Percentiles rank a stretch among this genome's conserved stretches.
phyloP scores from a whole-genome alignment of 2,888 invertebrate genomes.

The Drosophila histrio region DNA sequence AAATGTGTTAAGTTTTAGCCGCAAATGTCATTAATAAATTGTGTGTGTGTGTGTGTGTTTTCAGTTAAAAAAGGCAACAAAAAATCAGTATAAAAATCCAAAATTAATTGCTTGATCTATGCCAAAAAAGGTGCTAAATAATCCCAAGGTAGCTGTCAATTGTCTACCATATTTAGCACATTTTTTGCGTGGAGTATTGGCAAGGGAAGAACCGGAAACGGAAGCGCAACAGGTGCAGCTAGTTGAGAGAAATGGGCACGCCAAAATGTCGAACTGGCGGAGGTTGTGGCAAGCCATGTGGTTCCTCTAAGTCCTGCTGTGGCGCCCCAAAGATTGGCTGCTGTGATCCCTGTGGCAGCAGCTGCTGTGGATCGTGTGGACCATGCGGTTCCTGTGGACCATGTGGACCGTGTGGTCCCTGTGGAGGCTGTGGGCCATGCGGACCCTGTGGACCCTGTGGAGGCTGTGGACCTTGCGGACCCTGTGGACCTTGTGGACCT shows the following conservation, averaged over 20 bases:
- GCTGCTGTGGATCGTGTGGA: constrained; percentile 42
- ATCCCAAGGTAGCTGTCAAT: constrained; percentile 14
- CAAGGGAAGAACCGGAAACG: background rate
- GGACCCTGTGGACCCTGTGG: constrained; percentile 40
- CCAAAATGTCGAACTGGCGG: background rate
- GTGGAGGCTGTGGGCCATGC: constrained; percentile 47
- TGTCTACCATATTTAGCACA: constrained; percentile 63
- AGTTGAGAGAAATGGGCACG: constrained; percentile 13
- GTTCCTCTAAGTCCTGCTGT: background rate
- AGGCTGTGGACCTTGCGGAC: constrained; percentile 42
- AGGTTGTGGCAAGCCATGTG: constrained; percentile 1
- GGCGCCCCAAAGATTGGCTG: background rate
- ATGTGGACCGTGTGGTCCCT: constrained; percentile 53
- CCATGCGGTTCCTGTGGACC: constrained; percentile 38
- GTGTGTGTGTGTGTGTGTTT: background rate
- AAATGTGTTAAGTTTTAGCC: too few relatives aligned
- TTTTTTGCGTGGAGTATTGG: constrained; percentile 56
- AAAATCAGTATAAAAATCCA: constrained; percentile 1
- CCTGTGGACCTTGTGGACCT: constrained; percentile 70
- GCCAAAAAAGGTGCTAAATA: constrained; percentile 69
- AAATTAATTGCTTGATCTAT: constrained; percentile 31
- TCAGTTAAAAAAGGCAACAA: background rate
- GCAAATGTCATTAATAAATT: background rate
- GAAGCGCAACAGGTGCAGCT: constrained; percentile 33
- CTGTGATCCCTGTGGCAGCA: constrained; percentile 4